Base-by-base conservation (phyloP, 1,140 invertebrate genomes). In the Adelges cooleyi region DNA sequence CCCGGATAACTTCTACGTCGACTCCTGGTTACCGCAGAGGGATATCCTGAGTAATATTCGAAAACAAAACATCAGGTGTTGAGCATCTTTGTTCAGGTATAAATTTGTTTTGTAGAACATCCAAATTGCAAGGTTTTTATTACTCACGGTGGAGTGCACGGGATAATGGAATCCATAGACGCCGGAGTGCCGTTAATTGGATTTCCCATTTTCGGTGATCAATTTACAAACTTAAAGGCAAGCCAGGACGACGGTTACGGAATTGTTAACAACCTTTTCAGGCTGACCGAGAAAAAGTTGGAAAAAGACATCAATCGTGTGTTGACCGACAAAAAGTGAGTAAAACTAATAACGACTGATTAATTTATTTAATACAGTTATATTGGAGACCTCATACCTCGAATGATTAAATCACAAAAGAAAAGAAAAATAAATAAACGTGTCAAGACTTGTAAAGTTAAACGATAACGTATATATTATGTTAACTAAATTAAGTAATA, bases 61-160 rank as follows among this genome's bases (percentile, higher is more conserved):
- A 33, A 29, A 13, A 6, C 1, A 22, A 3, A 44, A n/a, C 25
- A 11, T 33, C 15, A 40, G 1, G 20, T 23, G 36, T 40, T 22
- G n/a, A 25, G 2, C 15, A 49, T 49, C 3, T 33, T 1, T 20
- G n/a, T 6, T 17, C 5, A 48, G n/a, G 6, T 17, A 6, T 48
- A 48, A 5, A 48, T 22, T 17, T 5, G 20, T 15, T n/a, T n/a
- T n/a, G n/a, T n/a, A 71, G 78, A 71, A 4, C 79, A 81, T 69
- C 53, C 72, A 15, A 75, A 77, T 38, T 51, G 74, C 13, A 73
- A 74, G 67, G 68, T 79, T 0, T 82, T 83, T 67, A 77, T 82
- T 27, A 77, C 77, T 4, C 81, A 81, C 68, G 80, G 79, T 17
- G 81, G 82, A 33, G 70, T 79, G 11, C 73, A 80, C 18, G 77